Evolutionary conservation across 2,888 invertebrate genomes (phyloP).

Genomic region (Lysandra coridon): DNA sequence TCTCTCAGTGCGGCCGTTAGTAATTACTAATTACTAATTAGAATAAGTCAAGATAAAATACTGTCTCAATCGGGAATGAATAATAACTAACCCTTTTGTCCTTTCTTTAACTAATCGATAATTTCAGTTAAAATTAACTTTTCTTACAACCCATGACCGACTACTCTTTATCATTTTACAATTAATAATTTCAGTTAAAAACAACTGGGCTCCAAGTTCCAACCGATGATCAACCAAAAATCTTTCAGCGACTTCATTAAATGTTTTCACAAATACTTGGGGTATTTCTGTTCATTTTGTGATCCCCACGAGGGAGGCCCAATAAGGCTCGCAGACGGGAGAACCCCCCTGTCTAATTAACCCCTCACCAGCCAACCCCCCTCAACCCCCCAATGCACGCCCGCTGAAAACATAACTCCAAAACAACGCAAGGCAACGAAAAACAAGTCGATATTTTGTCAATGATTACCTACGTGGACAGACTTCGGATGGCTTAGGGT

Average conservation of each 20-base stretch:
- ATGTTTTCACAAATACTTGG: constrained; percentile 26
- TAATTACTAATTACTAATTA: background rate
- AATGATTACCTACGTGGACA: constrained; percentile 8
- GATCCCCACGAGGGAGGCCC: constrained; percentile 20
- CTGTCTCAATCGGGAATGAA: too few species aligned
- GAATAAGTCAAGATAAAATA: too few species aligned
- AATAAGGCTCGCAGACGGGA: constrained; percentile 36
- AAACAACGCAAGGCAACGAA: constrained; percentile 33
- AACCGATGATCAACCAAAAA: background rate
- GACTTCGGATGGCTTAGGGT: background rate
- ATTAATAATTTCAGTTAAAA: background rate
- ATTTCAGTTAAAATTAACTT: too few species aligned
- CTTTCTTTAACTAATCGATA: background rate
- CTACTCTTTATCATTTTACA: background rate
- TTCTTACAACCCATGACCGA: too few species aligned
- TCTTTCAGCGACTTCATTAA: constrained; percentile 24
- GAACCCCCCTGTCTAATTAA: constrained; percentile 38
- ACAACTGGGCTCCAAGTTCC: background rate
- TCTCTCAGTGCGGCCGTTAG: background rate
- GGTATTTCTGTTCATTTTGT: constrained; percentile 25
- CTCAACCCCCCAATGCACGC: constrained; percentile 29
- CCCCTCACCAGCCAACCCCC: constrained; percentile 26
- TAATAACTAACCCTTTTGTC: background rate
- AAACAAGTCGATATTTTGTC: constrained; percentile 30
- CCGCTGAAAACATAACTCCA: constrained; percentile 35